phyloP scores from a whole-genome alignment of 2,113 vertebrate genomes.

The Carettochelys insculpta region DNA sequence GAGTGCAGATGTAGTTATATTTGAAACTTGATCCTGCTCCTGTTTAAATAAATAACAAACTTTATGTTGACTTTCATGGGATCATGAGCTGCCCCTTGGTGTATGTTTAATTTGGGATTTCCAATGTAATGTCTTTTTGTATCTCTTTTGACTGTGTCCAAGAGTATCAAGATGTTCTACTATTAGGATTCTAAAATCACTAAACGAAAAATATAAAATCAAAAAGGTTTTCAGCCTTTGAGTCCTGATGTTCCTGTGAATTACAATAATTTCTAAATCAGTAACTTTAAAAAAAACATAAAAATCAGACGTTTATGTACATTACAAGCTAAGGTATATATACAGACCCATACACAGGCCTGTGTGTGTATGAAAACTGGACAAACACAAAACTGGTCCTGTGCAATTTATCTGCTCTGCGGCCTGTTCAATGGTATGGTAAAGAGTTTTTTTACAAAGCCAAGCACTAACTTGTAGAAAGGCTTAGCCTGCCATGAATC shows the following conservation, averaged over 20 bases:
- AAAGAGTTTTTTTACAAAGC: constrained; percentile 21
- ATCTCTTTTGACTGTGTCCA: not conserved
- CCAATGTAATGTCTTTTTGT: not conserved
- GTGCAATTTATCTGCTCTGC: not conserved
- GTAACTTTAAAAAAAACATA: not conserved
- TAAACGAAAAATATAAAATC: not conserved
- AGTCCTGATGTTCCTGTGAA: not conserved
- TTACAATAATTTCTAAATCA: constrained; percentile 1
- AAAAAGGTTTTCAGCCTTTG: not conserved
- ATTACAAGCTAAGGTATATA: not conserved
- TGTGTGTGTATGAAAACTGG: no score
- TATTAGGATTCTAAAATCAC: not conserved
- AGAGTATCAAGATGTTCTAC: not conserved
- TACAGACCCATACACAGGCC: no score
- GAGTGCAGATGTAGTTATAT: not conserved
- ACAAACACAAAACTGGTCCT: no score
- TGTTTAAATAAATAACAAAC: constrained; percentile 4
- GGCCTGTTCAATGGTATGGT: not conserved
- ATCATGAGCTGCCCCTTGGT: not conserved
- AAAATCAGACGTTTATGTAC: not conserved
- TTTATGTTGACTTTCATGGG: not conserved
- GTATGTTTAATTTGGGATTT: constrained; percentile 1
- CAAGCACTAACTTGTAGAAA: constrained; percentile 38
- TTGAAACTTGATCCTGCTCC: not conserved
- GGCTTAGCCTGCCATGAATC: constrained; percentile 11